A percentile compares a stretch with the other conserved stretches of the same genome.
Conservation (phyloP, 2,113 vertebrate species). For the Tragelaphus scriptus region DNA sequence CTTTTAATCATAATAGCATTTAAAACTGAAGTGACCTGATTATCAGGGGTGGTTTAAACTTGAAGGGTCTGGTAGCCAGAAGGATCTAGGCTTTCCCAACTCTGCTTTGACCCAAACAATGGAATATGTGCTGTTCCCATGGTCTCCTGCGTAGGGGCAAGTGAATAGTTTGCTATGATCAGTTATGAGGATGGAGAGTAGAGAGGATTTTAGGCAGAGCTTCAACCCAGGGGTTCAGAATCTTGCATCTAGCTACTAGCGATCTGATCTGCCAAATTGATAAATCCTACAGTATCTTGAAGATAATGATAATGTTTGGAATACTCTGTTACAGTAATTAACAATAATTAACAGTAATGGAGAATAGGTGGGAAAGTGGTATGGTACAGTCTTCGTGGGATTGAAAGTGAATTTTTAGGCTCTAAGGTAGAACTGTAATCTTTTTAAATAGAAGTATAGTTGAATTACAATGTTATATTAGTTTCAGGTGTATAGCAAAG, state of each 20-base stretch:
- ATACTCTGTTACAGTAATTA: background rate
- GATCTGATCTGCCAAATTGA: background rate
- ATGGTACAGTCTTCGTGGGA: background rate
- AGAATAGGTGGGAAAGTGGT: background rate
- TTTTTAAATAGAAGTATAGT: background rate
- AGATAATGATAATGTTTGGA: background rate
- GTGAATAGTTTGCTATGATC: no score
- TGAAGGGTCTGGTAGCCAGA: background rate
- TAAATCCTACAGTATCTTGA: background rate
- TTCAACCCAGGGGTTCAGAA: background rate
- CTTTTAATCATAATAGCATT: background rate
- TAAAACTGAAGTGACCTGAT: background rate
- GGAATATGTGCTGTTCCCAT: background rate
- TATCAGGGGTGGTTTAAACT: background rate
- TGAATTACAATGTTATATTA: background rate
- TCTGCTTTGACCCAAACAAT: background rate
- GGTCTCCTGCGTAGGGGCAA: background rate
- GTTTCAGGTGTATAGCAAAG: background rate
- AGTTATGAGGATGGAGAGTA: background rate
- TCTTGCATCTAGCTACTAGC: background rate
- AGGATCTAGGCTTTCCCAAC: background rate
- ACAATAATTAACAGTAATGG: background rate
- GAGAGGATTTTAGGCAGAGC: background rate
- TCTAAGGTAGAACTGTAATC: background rate
- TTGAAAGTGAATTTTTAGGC: background rate